A percentile compares a stretch with the other conserved stretches of the same genome.
Conservation (phyloP, 2,113 vertebrate species). For the Nesoenas mayeri region DNA sequence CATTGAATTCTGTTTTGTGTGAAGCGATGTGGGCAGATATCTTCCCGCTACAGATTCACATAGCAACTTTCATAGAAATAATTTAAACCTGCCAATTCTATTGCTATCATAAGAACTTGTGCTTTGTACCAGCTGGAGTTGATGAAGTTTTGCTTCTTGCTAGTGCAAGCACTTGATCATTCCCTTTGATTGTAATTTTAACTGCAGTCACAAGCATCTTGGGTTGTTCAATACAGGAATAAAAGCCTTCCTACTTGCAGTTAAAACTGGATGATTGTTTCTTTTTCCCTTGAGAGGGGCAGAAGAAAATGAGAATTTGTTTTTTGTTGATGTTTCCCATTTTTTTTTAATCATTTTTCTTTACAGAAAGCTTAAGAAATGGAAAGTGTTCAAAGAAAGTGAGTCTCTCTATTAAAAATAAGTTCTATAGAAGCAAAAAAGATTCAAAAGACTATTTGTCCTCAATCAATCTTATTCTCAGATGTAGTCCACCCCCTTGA, state of each 20-base stretch:
- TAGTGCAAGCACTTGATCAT: neutral
- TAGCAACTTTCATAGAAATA: neutral
- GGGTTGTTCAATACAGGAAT: neutral
- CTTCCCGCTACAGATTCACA: neutral
- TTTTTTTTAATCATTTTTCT: neutral
- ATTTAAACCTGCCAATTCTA: neutral
- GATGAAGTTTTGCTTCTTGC: neutral
- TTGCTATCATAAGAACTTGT: neutral
- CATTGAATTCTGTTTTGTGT: neutral
- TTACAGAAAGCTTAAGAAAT: neutral
- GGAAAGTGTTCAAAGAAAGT: neutral
- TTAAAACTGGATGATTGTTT: neutral
- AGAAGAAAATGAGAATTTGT: neutral
- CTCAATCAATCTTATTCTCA: neutral
- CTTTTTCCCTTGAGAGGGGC: neutral
- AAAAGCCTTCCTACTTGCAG: neutral
- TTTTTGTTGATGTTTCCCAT: neutral
- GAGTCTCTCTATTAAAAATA: neutral
- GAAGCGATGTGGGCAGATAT: neutral
- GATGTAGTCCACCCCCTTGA: neutral
- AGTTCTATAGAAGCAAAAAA: neutral
- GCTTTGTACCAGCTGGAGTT: neutral
- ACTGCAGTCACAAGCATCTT: neutral
- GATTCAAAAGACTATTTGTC: neutral
- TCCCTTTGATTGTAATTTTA: neutral